These are phyloP conservation scores for Coleophora flavipennella DNA, from an alignment of 2,888 invertebrate species.

Conservation along the genomic window DNA sequence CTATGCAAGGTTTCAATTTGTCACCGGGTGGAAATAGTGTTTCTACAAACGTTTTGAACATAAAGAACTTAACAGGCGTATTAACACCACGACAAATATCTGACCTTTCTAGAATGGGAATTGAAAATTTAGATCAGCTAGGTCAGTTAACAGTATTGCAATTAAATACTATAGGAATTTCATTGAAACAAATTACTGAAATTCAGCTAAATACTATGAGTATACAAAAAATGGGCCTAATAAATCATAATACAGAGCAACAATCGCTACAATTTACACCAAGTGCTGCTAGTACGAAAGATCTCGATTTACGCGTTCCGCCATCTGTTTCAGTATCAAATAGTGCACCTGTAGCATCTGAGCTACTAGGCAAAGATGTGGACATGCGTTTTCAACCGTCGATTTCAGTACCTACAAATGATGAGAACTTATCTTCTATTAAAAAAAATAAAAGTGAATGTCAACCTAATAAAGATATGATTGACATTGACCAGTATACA, in stretches of 20 bases:
- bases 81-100: constrained; percentile 71
- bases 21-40: constrained; percentile 38
- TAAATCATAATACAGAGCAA: constrained; percentile 42
- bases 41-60: constrained; percentile 59
- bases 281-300: constrained; percentile 38
- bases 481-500: constrained; percentile 69
- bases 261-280: constrained; percentile 30
- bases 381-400: constrained; percentile 64
- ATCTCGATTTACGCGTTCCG: constrained; percentile 62
- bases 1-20: constrained; percentile 38
- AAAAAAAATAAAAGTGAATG: constrained; percentile 30
- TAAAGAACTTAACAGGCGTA: constrained; percentile 72
- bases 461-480: constrained; percentile 48
- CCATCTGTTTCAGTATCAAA: constrained; percentile 38
- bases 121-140: constrained; percentile 74
- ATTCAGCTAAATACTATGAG: constrained; percentile 75
- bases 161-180: constrained; percentile 73
- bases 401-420: constrained; percentile 22
- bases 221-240: constrained; percentile 69
- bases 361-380: constrained; percentile 56
- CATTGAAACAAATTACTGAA: constrained; percentile 73
- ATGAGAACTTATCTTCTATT: constrained; percentile 23
- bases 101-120: constrained; percentile 73
- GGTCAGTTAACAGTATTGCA: constrained; percentile 74
- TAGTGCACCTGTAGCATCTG: constrained; percentile 32